Percentiles rank a stretch among this genome's conserved stretches.
Evolutionary conservation across 2,797 vertebrate species (phyloP).

Genomic region (Todus mexicanus): DNA sequence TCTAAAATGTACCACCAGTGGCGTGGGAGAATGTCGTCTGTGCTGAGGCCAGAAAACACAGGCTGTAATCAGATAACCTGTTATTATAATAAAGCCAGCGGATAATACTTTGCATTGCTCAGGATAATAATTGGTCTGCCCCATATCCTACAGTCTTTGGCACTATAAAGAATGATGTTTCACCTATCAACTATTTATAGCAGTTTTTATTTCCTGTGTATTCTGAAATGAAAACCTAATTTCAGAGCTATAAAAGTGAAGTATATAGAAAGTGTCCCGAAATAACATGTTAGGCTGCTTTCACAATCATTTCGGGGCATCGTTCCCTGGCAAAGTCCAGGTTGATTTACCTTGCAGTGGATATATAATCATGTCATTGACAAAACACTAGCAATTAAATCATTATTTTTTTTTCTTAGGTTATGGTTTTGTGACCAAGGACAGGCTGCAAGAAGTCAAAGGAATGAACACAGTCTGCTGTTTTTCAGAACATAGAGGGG

Average conservation of each 20-base stretch:
- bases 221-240: slow-evolving; percentile 52
- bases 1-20: slow-evolving; percentile 11
- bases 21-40: neutral
- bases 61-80: slow-evolving; percentile 63
- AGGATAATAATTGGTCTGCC: slow-evolving; percentile 64
- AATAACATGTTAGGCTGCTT: neutral
- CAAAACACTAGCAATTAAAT: slow-evolving; percentile 49
- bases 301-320: neutral
- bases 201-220: slow-evolving; percentile 45
- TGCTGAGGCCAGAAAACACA: neutral
- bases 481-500: neutral
- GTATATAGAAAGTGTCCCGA: neutral
- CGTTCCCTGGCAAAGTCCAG: neutral
- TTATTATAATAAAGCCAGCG: slow-evolving; percentile 63
- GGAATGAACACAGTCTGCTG: neutral
- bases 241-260: slow-evolving; percentile 33
- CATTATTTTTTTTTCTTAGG: neutral
- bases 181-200: slow-evolving; percentile 66
- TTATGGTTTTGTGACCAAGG: slow-evolving; percentile 30
- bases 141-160: slow-evolving; percentile 45
- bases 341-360: slow-evolving; percentile 28
- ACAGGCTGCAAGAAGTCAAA: neutral
- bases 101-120: slow-evolving; percentile 68
- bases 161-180: slow-evolving; percentile 29
- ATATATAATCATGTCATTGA: slow-evolving; percentile 41